Base-by-base conservation (phyloP, 2,797 vertebrate species). In the Tapirus indicus region DNA sequence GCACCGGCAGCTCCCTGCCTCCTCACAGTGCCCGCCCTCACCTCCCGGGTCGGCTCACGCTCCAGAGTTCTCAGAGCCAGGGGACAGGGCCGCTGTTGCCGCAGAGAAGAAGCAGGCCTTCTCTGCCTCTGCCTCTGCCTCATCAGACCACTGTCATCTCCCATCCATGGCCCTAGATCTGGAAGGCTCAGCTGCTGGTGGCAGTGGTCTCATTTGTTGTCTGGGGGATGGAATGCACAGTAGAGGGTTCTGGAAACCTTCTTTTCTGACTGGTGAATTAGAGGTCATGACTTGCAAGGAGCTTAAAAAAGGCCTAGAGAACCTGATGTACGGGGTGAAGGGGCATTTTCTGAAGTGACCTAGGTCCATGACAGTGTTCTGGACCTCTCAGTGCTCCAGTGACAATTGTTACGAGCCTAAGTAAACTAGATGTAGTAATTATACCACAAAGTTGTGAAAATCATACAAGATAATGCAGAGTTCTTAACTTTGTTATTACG, bases 371-470 rank as follows among this genome's bases (percentile, higher is more conserved):
- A 12, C 23, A 12, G 69, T 14, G 44, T 38, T 52, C 11, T 23
- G 8, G 32, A 17, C 4, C 38, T 41, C 1, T 18, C 20, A 1
- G 5, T 6, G 27, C 29, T 66, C 93, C 56, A 3, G 0, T 44
- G 54, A 54, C 2, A 38, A 62, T 10, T 32, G 9, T 14, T 41
- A 16, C 1, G 6, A 38, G 3, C 25, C 32, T 60, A 0, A 13
- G 13, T 17, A 85, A 66, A 47, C 32, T n/a, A 16, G 13, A 32
- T 29, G 18, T 2, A 62, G 56, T 9, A 7, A 60, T 21, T 7
- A 13, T 20, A 25, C 8, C 68, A 78, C 49, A 32, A n/a, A 32
- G 41, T 32, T 41, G 17, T 2, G 13, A 25, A 92, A 35, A 17
- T 21, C 7, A 0, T 8, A 21, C 38, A 25, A 54, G 75, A 69